Conservation (phyloP, 2,888 invertebrate species). For the Tricholauxania praeusta region DNA sequence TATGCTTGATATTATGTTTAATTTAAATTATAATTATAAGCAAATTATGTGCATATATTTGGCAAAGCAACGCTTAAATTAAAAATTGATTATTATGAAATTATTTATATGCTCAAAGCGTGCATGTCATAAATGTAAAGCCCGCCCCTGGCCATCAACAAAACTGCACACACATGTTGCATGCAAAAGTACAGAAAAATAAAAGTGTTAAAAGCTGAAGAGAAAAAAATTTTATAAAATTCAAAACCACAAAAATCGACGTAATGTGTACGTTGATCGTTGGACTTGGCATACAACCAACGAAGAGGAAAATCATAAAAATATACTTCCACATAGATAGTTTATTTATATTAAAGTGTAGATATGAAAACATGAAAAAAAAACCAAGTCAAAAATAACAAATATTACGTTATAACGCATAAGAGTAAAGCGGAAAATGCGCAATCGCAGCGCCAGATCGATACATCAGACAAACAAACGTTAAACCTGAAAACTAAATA, state of each 20-base stretch:
- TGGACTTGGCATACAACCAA: slow-evolving; percentile 65
- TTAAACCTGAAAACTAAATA: not conserved
- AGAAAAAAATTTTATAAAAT: not conserved
- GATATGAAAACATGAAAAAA: not conserved
- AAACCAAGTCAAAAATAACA: not conserved
- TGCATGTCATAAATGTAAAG: no score
- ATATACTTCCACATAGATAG: not conserved
- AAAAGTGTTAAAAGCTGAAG: not conserved
- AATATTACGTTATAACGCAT: slow-evolving; percentile 33
- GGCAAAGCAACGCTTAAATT: no score
- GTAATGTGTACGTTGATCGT: slow-evolving; percentile 52
- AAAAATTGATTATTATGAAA: no score
- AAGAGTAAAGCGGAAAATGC: slow-evolving; percentile 20
- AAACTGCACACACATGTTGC: not conserved
- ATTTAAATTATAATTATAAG: no score
- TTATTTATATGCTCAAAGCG: no score
- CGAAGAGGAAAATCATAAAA: slow-evolving; percentile 6
- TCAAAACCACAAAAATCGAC: slow-evolving; percentile 42
- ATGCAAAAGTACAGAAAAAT: no score
- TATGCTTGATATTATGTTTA: no score
- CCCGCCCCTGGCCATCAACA: not conserved
- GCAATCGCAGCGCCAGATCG: slow-evolving; percentile 18
- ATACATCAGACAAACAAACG: slow-evolving; percentile 3
- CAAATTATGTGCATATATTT: no score
- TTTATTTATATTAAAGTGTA: not conserved